phyloP scores from a whole-genome alignment of 1,140 invertebrate genomes.

The Drosophila auraria region DNA sequence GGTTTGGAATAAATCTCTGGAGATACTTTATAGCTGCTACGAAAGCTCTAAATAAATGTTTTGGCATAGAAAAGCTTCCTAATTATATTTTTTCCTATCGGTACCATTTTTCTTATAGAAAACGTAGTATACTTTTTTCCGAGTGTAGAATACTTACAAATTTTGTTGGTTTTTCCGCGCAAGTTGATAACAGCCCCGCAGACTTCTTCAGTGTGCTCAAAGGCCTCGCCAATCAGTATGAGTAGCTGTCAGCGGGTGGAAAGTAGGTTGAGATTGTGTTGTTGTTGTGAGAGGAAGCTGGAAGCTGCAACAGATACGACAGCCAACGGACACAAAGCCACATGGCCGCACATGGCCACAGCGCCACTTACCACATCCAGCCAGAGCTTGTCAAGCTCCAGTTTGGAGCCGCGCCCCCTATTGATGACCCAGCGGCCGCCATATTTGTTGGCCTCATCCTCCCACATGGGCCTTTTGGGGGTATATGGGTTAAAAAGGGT shows the following conservation, averaged over 20 bases:
- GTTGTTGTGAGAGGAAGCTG: slow-evolving; percentile 3
- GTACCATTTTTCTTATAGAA: background rate
- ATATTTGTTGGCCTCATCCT: slow-evolving; percentile 93
- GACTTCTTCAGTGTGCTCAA: slow-evolving; percentile 95
- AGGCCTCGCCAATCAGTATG: slow-evolving; percentile 98
- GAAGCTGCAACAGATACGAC: slow-evolving; percentile 12
- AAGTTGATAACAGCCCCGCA: slow-evolving; percentile 98
- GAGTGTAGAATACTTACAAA: slow-evolving; percentile 84
- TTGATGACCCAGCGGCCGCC: slow-evolving; percentile 98
- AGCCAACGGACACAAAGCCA: slow-evolving; percentile 37
- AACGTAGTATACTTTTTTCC: background rate
- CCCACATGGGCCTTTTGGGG: slow-evolving; percentile 96
- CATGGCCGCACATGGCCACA: slow-evolving; percentile 10
- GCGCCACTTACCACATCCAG: slow-evolving; percentile 93
- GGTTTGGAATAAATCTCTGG: background rate
- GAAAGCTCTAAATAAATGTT: background rate
- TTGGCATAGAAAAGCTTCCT: background rate
- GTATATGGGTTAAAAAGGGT: too few species aligned
- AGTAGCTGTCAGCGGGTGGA: slow-evolving; percentile 87
- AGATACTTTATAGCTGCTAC: too few species aligned
- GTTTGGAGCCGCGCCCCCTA: slow-evolving; percentile 93
- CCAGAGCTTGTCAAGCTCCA: slow-evolving; percentile 96
- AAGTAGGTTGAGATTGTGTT: slow-evolving; percentile 6
- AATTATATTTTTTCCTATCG: background rate
- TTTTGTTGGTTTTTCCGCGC: slow-evolving; percentile 95